phyloP scores from a whole-genome alignment of 2,888 invertebrate species.

The Hydroisotoma schaefferi region DNA sequence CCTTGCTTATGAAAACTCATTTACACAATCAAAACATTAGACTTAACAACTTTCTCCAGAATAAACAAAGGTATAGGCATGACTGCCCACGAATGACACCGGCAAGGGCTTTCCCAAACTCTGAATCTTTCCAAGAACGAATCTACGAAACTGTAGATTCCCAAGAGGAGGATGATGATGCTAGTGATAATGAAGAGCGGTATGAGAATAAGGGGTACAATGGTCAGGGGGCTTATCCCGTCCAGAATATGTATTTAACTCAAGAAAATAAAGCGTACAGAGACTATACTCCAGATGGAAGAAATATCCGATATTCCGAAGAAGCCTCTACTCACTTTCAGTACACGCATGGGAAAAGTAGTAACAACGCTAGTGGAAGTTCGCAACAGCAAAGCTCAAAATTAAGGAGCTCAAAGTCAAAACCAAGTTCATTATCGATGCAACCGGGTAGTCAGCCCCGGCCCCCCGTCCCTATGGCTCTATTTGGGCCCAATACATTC shows the following conservation, averaged over 20 bases:
- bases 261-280: background rate
- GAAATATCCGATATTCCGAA: background rate
- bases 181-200: conserved; percentile 31
- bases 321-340: background rate
- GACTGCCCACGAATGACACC: background rate
- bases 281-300: background rate
- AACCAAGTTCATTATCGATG: conserved; percentile 23
- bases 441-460: conserved; percentile 28
- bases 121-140: conserved; percentile 32
- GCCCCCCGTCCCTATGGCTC: conserved; percentile 35
- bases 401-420: conserved; percentile 43
- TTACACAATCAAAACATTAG: conserved; percentile 16
- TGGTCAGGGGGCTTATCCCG: background rate
- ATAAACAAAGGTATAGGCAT: background rate
- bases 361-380: background rate
- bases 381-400: conserved; percentile 17
- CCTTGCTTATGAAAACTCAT: conserved; percentile 10
- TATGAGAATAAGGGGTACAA: conserved; percentile 17
- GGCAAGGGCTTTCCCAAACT: background rate
- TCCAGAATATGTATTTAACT: background rate
- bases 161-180: conserved; percentile 39
- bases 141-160: conserved; percentile 47
- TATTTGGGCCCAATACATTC: conserved; percentile 42
- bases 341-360: conserved; percentile 4
- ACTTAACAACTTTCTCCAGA: conserved; percentile 11